Base-by-base conservation (phyloP, 1,140 invertebrate genomes). In the Hetaerina americana region DNA sequence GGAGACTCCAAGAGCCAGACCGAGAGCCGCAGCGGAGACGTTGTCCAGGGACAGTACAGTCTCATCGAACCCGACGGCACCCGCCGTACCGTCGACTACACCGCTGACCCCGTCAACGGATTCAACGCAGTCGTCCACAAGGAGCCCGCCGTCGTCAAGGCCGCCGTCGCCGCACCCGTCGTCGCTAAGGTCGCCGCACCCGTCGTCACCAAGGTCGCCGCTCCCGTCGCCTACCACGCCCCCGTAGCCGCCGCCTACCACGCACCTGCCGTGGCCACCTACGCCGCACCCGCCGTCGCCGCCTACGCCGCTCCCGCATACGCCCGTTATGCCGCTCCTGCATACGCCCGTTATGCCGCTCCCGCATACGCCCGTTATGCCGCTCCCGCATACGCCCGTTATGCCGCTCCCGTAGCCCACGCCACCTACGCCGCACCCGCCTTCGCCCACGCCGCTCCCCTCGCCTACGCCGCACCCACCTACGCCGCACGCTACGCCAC, bases 121-220 rank as follows among this genome's bases (percentile, higher is more conserved):
- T 82, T 82, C 72, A 81, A 78, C 72, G 81, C 81, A 22, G 77
- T 80, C 25, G 81, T 82, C 24, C 27, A 85, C 69, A 85, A 84
- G 26, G 83, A 85, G 66, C 85, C 85, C 15, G 75, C 73, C 27
- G 73, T 79, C 28, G 74, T 79, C 66, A 80, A 79, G 75, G 66
- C 77, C 66, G 76, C 68, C 12, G 68, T 28, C 22, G 68, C 28
- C 8, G 68, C 26, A 12, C 66, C 25, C 12, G 68, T 28, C 15
- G 66, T 22, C 22, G n/a, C n/a, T n/a, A n/a, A n/a, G n/a, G 29
- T 18, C 22, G 49, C 68, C 49, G 31, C 31, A 40, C 31, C 31
- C 6, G 40, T 57, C 40, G 10, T n/a, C 10, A 57, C 15, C 15
- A n/a, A 6, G 6, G 18, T 57, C 22, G 40, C 40, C 10, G 40